Conservation (phyloP, 2,888 invertebrate species). For the Eristalis intricaria region DNA sequence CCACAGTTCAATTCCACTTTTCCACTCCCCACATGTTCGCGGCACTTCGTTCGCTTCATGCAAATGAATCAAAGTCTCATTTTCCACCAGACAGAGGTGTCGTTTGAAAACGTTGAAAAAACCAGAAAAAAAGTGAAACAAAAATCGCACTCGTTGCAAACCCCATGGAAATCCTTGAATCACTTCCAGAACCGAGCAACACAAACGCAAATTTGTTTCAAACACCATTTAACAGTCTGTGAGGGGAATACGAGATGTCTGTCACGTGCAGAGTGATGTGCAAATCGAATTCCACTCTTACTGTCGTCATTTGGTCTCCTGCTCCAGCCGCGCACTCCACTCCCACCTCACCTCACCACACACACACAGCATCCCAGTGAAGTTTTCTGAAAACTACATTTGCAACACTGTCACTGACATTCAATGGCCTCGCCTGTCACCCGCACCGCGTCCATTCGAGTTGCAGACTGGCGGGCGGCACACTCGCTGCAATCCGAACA, state of each 20-base stretch:
- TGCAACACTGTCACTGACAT: constrained; percentile 54
- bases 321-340: not conserved
- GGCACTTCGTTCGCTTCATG: not conserved
- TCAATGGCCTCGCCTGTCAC: not conserved
- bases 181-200: constrained; percentile 23
- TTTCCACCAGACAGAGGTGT: not conserved
- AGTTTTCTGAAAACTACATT: constrained; percentile 42
- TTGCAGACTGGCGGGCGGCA: not conserved
- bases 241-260: constrained; percentile 62
- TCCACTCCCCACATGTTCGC: not conserved
- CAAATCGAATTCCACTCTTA: constrained; percentile 62
- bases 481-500: constrained; percentile 28
- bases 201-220: constrained; percentile 64
- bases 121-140: not conserved
- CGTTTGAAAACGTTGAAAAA: not conserved
- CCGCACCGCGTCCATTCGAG: not conserved
- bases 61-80: constrained; percentile 1
- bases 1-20: not conserved
- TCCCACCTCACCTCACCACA: not conserved
- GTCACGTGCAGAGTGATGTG: constrained; percentile 63
- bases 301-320: constrained; percentile 37
- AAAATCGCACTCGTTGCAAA: not conserved
- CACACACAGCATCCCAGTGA: constrained; percentile 6
- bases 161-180: constrained; percentile 26
- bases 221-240: constrained; percentile 60